Conservation (phyloP, 2,888 invertebrate species). For the Lithophane socia region DNA sequence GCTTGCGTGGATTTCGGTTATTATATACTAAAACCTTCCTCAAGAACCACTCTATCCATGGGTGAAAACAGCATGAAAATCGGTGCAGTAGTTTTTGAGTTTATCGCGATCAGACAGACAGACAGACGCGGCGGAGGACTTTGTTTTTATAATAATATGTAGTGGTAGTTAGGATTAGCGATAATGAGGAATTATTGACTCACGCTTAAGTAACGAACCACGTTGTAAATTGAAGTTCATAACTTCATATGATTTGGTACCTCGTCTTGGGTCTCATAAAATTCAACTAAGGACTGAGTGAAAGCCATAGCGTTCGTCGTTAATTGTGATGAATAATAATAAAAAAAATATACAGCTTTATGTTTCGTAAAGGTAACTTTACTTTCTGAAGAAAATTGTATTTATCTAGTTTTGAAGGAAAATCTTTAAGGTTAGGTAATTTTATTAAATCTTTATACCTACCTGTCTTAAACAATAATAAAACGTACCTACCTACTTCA, state of each 20-base stretch:
- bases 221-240: not conserved
- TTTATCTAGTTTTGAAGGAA: not conserved
- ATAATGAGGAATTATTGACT: not conserved
- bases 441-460: not conserved
- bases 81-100: too few species aligned
- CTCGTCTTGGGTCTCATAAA: not conserved
- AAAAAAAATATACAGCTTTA: not conserved
- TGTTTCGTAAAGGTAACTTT: not conserved
- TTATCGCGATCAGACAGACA: too few species aligned
- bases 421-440: not conserved
- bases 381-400: not conserved
- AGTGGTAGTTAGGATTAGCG: too few species aligned
- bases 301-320: not conserved
- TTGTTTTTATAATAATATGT: too few species aligned
- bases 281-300: slow-evolving; percentile 6
- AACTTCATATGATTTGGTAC: not conserved
- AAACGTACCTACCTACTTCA: not conserved
- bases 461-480: not conserved
- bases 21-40: too few species aligned
- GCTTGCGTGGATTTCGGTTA: too few species aligned
- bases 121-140: too few species aligned
- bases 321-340: not conserved
- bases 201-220: not conserved
- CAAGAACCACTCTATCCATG: too few species aligned
- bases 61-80: too few species aligned